phyloP scores from a whole-genome alignment of 35 echinoderm and acorn worm species.

The Ptychodera flava region DNA sequence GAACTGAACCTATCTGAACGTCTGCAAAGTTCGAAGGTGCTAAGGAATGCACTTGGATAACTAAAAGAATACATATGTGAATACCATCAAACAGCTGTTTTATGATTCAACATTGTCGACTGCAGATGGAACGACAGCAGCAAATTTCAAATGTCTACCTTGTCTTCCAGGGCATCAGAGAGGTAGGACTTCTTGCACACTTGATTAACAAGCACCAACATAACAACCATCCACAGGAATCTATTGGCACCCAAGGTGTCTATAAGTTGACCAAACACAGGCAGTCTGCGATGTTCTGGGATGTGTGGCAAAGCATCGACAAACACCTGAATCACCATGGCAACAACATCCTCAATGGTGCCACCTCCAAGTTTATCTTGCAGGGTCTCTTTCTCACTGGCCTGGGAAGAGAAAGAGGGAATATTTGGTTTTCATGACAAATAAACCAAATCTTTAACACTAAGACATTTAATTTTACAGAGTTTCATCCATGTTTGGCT shows the following conservation, averaged over 20 bases:
- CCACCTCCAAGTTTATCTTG: slow-evolving; percentile 30
- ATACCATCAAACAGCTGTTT: no score
- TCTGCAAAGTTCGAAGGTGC: no score
- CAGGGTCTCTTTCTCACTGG: slow-evolving; percentile 43
- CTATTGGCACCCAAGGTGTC: slow-evolving; percentile 42
- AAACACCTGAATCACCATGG: slow-evolving; percentile 89
- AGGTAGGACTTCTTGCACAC: slow-evolving; percentile 48
- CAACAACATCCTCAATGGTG: slow-evolving; percentile 42
- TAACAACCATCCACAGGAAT: slow-evolving; percentile 71
- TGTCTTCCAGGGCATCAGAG: slow-evolving; percentile 52
- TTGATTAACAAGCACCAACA: slow-evolving; percentile 53
- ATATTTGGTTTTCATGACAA: background rate
- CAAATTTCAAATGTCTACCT: no score
- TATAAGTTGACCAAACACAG: slow-evolving; percentile 79
- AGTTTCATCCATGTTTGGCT: no score
- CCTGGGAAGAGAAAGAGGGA: slow-evolving; percentile 32
- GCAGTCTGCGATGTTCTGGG: slow-evolving; percentile 81
- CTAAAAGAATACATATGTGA: no score
- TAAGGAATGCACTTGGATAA: no score
- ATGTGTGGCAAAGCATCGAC: slow-evolving; percentile 95
- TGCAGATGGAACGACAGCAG: no score
- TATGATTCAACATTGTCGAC: no score
- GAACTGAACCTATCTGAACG: no score
- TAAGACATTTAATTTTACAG: no score
- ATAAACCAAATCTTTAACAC: no score